Conservation (phyloP, 2,888 invertebrate species). For the Cyrtodaria siliqua region DNA sequence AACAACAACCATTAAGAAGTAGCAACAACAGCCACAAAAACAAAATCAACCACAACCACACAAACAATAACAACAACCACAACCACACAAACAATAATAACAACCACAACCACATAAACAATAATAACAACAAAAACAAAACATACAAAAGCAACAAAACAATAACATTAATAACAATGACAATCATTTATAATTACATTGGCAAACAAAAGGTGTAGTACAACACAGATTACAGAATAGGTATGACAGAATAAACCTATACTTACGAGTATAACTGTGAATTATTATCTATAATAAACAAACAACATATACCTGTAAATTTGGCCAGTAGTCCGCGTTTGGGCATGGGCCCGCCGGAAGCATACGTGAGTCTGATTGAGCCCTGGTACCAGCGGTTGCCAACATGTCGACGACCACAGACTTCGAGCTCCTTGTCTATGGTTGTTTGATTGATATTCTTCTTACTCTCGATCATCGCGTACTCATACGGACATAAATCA, state of each 20-base stretch:
- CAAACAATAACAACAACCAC: too few relatives aligned
- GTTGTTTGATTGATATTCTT: conserved; percentile 39
- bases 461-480: conserved; percentile 57
- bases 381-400: conserved; percentile 50
- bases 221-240: too few relatives aligned
- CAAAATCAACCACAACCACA: too few relatives aligned
- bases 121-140: too few relatives aligned
- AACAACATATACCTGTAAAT: conserved; percentile 44
- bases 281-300: neutral
- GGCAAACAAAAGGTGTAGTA: too few relatives aligned
- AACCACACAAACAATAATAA: too few relatives aligned
- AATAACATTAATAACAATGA: too few relatives aligned
- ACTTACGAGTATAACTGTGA: neutral
- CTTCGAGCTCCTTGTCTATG: conserved; percentile 55
- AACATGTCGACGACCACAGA: conserved; percentile 52
- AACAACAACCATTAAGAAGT: too few relatives aligned
- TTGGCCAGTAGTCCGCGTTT: conserved; percentile 53
- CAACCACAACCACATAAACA: too few relatives aligned
- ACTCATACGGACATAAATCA: conserved; percentile 56
- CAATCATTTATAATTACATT: too few relatives aligned
- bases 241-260: neutral
- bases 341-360: conserved; percentile 60
- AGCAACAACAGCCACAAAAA: too few relatives aligned
- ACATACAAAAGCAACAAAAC: too few relatives aligned
- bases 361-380: conserved; percentile 48